Evolutionary conservation across 2,797 vertebrate species (phyloP), one percentile per base, ranked within the genome.

Genomic region (Kryptolebias ocellatus): DNA sequence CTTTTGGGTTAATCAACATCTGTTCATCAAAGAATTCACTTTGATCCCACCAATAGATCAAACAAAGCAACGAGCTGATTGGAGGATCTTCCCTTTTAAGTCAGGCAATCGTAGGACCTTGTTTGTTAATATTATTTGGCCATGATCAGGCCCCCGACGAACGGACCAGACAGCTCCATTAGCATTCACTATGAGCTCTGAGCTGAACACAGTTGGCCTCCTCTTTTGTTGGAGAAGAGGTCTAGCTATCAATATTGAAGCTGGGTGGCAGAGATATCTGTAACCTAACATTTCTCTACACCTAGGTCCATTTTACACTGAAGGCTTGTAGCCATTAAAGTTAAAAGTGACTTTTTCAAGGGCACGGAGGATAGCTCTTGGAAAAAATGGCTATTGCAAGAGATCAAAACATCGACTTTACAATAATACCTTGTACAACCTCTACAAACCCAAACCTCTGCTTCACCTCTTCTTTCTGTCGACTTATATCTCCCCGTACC

Each of bases 1-100:
- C 44, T 71, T 69, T 73, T 55, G 20, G 24, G 54, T 69, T 74
- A 80, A 80, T 83, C 67, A 86, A 20, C 56, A 76, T 63, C 50
- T 70, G 79, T 83, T 76, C 71, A 84, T 81, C 68, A 70, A 45
- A 72, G 31, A 58, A 29, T 56, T 61, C 49, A 57, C 76, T 74
- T 55, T 80, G 63, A 77, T 78, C 74, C 63, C 67, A 29, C 59
- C 61, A 79, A 53, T 59, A 75, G 56, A 28, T 65, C 31, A 0
- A 44, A 67, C 73, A 82, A 70, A 62, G 27, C 79, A 70, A 74
- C 51, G 55, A 58, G 37, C 64, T 86, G 78, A 85, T 76, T 85
- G 61, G 63, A 64, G 4, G 39, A 62, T 61, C 63, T 57, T 66
- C 52, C 58, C 63, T 65, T 37, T 50, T 72, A 64, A 70, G 75